A percentile compares a stretch with the other conserved stretches of the same genome.
Evolutionary conservation across 2,888 invertebrate genomes (phyloP).

Genomic region (Agrochola lychnidis): DNA sequence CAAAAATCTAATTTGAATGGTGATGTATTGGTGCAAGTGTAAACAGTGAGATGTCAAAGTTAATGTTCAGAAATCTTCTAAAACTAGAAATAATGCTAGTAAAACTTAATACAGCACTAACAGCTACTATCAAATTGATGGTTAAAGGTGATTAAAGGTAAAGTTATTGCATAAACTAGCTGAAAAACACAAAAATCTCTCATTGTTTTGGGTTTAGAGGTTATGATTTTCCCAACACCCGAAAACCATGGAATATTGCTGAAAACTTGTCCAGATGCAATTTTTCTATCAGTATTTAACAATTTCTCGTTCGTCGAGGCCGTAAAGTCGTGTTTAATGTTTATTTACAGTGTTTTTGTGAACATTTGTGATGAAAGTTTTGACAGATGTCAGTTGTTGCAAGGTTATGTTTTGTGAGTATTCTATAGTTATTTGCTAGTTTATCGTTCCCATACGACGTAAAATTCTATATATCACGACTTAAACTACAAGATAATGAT

Average conservation of each 20-base stretch:
- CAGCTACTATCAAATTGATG: not conserved
- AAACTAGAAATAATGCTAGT: constrained; percentile 12
- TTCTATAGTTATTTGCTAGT: constrained; percentile 59
- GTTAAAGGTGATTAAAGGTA: not conserved
- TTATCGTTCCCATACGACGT: constrained; percentile 6
- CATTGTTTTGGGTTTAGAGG: constrained; percentile 74
- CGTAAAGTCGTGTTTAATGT: constrained; percentile 71
- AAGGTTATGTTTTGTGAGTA: constrained; percentile 76
- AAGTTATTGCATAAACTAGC: constrained; percentile 21
- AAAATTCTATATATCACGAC: constrained; percentile 12
- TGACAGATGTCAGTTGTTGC: constrained; percentile 88
- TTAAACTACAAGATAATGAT: constrained; percentile 17
- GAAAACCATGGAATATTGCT: constrained; percentile 86
- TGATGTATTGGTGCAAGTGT: constrained; percentile 45
- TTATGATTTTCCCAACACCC: constrained; percentile 76
- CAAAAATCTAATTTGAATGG: constrained; percentile 11
- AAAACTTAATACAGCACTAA: not conserved
- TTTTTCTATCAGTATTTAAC: constrained; percentile 70
- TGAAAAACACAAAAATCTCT: constrained; percentile 44
- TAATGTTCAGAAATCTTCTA: constrained; percentile 7
- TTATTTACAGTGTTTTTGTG: constrained; percentile 82
- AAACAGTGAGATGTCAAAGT: constrained; percentile 59
- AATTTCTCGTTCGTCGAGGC: constrained; percentile 65
- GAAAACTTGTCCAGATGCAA: constrained; percentile 74
- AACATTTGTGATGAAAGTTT: constrained; percentile 88